Evolutionary conservation across 2,113 vertebrate species (phyloP), one percentile per base, ranked within the genome.

Genomic region (Ellobius talpinus): DNA sequence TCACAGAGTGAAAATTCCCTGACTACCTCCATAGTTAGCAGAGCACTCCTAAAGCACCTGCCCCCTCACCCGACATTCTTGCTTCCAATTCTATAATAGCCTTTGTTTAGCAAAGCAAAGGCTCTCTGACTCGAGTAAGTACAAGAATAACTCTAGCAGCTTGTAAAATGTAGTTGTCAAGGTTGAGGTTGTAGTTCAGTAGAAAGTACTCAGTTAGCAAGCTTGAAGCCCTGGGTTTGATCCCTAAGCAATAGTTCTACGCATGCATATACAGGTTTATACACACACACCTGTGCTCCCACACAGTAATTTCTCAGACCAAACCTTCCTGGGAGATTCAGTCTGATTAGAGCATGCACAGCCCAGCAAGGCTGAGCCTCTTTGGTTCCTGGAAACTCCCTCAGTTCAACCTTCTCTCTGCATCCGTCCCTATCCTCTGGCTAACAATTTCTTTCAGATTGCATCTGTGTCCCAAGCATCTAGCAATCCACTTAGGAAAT

Each of bases 401-500:
- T 6, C 21, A 26, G 21, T 7, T 42, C 87, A 33, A 33, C 39
- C 72, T 4, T 55, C 7, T 86, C 10, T n/a, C 45, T 61, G 14
- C 42, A 26, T 66, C 17, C 29, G 26, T 65, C 42, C 73, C 65
- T 45, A 5, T 72, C 29, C 3, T 4, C 8, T 66, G 42, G 26
- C 17, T 47, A 3, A 72, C 61, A 74, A 42, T 85, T 85, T 10
- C 61, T 78, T 81, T 31, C 17, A 19, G 17, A 55, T n/a, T n/a
- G 7, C 84, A 79, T 58, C n/a, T 87, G 1, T 73, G n/a, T 96
- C 16, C 55, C 76, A 1, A 11, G 16, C 61, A 92, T 42, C 84
- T 63, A n/a, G 4, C 7, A 89, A 29, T 92, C 50, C 50, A 26
- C 29, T 93, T 58, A 55, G 50, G 50, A 96, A 90, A 94, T 86